Base-by-base conservation (phyloP, 2,113 vertebrate species). In the Calonectris borealis region DNA sequence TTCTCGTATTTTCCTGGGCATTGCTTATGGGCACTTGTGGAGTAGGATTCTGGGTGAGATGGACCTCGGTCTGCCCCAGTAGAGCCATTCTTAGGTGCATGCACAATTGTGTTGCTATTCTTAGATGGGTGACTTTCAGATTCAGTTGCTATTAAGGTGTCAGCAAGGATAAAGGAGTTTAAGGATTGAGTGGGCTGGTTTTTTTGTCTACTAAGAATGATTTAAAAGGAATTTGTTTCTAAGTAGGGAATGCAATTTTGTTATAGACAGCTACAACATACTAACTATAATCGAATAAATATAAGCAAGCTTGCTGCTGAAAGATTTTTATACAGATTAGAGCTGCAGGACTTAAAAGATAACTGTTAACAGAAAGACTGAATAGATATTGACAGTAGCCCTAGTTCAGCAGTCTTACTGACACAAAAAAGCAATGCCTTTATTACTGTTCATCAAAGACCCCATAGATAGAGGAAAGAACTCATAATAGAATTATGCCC, bases 21-120 rank as follows among this genome's bases (percentile, higher is more conserved):
- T 20, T 71, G 19, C 17, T 76, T 58, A 68, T 10, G 20, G 27
- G 42, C 14, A 26, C 3, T 10, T 17, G 27, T 49, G 31, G 24
- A 46, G 13, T 2, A 83, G 24, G 36, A 54, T n/a, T 71, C 19
- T 61, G 49, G 34, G 6, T 2, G 10, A 72, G 40, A 18, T 2
- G 8, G 32, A 52, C 36, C 21, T 61, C 2, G 3, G 18, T 31
- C 29, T 82, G 49, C 19, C 40, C 54, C 58, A 40, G 0, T 0
- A 57, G n/a, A 72, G 31, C 11, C 1, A 5, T 27, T 78, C 34
- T 66, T 34, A 44, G 21, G 31, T 10, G 9, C 2, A 6, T 19
- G 16, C 17, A 66, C 8, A 46, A 40, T 5, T 9, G 1, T 1
- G 11, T 7, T 22, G 22, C 1, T 51, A 42, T 29, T 75, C n/a